A percentile compares a stretch with the other conserved stretches of the same genome.
phyloP scores from a whole-genome alignment of 1,140 invertebrate species.

The Drosophila sulfurigaster region DNA sequence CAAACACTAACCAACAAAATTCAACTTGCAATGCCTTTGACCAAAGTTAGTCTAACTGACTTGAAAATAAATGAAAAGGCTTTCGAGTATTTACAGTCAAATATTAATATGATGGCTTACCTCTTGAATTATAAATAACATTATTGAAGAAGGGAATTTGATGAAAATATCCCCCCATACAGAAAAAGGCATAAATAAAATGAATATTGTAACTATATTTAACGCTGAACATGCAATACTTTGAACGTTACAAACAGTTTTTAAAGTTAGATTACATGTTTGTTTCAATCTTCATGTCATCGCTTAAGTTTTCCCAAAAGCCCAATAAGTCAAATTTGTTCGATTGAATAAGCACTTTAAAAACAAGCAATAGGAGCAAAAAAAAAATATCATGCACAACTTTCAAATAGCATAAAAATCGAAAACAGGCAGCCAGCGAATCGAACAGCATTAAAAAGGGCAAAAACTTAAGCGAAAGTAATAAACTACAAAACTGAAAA shows the following conservation, averaged over 20 bases:
- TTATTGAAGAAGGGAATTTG: not conserved
- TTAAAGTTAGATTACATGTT: constrained; percentile 48
- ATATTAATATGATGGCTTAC: constrained; percentile 13
- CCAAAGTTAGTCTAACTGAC: constrained; percentile 34
- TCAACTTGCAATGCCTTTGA: constrained; percentile 39
- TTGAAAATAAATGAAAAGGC: constrained; percentile 30
- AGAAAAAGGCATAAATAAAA: no score
- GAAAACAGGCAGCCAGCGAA: constrained; percentile 45
- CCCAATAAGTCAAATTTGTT: constrained; percentile 53
- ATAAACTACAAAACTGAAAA: constrained; percentile 74
- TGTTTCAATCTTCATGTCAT: constrained; percentile 52
- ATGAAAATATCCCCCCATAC: no score
- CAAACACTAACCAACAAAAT: constrained; percentile 35
- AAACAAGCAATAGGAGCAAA: constrained; percentile 8
- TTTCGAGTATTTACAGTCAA: constrained; percentile 27
- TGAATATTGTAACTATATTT: no score
- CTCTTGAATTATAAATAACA: constrained; percentile 2
- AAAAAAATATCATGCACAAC: constrained; percentile 39
- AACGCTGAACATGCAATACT: not conserved
- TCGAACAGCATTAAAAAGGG: constrained; percentile 44
- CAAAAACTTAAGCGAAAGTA: constrained; percentile 68
- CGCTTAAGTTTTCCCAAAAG: constrained; percentile 42
- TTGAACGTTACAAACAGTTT: not conserved
- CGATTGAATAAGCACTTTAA: constrained; percentile 42
- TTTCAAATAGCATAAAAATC: constrained; percentile 59